Evolutionary conservation across 2,797 vertebrate genomes (phyloP).

Genomic region (Otolemur crassicaudatus): DNA sequence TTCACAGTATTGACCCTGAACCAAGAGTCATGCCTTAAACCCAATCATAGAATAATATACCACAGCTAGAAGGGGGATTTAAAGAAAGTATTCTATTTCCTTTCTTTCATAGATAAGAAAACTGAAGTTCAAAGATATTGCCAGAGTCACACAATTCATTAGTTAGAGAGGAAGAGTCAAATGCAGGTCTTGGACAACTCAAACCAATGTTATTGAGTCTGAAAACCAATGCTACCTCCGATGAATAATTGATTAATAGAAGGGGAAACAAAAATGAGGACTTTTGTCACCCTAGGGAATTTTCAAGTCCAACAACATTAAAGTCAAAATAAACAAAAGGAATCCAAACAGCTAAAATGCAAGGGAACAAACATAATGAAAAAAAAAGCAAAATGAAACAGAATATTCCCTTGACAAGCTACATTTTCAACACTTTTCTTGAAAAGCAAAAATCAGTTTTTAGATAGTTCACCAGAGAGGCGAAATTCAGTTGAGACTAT

Average conservation of each 20-base stretch:
- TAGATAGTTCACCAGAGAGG: neutral
- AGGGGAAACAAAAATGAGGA: neutral
- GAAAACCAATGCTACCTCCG: neutral
- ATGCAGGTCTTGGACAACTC: neutral
- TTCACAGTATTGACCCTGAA: neutral
- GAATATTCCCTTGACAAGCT: conserved; percentile 31
- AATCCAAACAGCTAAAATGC: neutral
- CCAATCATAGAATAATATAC: neutral
- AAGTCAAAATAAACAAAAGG: conserved; percentile 38
- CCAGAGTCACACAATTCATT: neutral
- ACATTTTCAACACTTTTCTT: conserved; percentile 44
- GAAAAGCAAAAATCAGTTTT: conserved; percentile 62
- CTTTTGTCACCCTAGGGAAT: neutral
- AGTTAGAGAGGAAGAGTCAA: neutral
- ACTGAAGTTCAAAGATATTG: neutral
- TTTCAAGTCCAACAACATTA: neutral
- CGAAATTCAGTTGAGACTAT: conserved; percentile 47
- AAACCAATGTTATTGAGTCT: neutral
- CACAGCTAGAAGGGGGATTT: neutral
- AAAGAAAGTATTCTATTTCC: neutral
- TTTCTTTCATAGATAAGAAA: neutral
- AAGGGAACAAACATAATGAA: neutral
- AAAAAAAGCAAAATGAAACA: conserved; percentile 10
- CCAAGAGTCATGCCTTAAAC: neutral
- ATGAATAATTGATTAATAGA: neutral